Percentiles rank a stretch among this genome's conserved stretches.
Evolutionary conservation across 2,888 invertebrate species (phyloP).

Genomic region (Standfussiana lucernea): DNA sequence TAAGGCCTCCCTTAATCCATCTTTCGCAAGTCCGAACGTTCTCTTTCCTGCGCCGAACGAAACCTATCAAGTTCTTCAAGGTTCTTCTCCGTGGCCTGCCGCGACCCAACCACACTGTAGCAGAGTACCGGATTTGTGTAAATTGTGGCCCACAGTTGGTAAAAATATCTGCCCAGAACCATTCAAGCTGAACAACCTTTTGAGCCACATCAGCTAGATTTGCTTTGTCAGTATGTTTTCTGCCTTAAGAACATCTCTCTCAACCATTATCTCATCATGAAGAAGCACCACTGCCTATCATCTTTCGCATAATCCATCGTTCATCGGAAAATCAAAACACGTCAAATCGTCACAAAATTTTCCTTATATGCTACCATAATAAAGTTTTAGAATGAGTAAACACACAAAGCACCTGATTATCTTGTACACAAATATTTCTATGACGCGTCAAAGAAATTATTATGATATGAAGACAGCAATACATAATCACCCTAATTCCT

Average conservation of each 20-base stretch:
- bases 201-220: background rate
- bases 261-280: background rate
- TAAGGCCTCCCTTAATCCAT: background rate
- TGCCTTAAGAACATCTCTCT: background rate
- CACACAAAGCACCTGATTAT: slow-evolving; percentile 28
- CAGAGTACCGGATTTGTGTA: background rate
- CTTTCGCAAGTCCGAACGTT: background rate
- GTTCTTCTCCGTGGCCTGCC: background rate
- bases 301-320: background rate
- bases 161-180: background rate
- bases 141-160: background rate
- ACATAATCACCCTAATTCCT: background rate
- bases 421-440: slow-evolving; percentile 16
- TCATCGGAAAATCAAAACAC: background rate
- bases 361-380: background rate
- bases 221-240: background rate
- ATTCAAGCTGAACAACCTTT: background rate
- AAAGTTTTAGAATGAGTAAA: slow-evolving; percentile 6
- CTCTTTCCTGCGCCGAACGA: background rate
- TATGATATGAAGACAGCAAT: background rate
- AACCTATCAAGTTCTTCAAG: background rate
- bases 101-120: background rate
- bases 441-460: slow-evolving; percentile 10
- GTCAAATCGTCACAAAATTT: background rate
- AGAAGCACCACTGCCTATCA: background rate